phyloP scores from a whole-genome alignment of 2,888 invertebrate genomes.

The Callosobruchus maculatus region DNA sequence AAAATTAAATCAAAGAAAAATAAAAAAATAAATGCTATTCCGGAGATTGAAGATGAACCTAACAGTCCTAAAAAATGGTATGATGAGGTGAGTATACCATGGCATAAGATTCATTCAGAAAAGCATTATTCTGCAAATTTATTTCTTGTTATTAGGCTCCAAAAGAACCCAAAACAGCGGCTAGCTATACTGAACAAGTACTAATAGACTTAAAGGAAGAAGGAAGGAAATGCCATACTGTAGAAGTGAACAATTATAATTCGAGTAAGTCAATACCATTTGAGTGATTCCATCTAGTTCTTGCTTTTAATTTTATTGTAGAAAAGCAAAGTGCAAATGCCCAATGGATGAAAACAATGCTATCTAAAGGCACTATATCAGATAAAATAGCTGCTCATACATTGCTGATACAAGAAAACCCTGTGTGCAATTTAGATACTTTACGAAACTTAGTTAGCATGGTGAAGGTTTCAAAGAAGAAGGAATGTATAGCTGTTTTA shows the following conservation, averaged over 20 bases:
- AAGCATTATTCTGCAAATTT: not conserved
- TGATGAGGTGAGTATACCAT: slow-evolving; percentile 51
- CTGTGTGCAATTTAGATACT: slow-evolving; percentile 71
- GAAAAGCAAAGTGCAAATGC: slow-evolving; percentile 57
- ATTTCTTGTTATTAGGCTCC: slow-evolving; percentile 46
- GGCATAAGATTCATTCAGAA: not conserved
- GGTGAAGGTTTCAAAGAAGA: slow-evolving; percentile 75
- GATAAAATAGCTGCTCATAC: slow-evolving; percentile 86
- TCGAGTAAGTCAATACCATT: slow-evolving; percentile 54
- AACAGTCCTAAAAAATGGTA: slow-evolving; percentile 59
- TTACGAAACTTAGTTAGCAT: slow-evolving; percentile 69
- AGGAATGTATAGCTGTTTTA: slow-evolving; percentile 65
- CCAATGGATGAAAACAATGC: slow-evolving; percentile 74
- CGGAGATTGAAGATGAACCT: slow-evolving; percentile 11
- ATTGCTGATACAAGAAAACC: slow-evolving; percentile 76
- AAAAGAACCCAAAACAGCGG: slow-evolving; percentile 50
- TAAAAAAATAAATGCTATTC: not conserved
- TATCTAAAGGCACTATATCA: slow-evolving; percentile 75
- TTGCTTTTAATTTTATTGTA: no score
- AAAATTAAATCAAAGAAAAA: slow-evolving; percentile 10
- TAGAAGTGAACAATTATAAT: slow-evolving; percentile 61
- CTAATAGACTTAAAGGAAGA: slow-evolving; percentile 60
- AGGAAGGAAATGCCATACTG: slow-evolving; percentile 63
- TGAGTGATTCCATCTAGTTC: slow-evolving; percentile 6
- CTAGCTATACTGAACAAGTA: slow-evolving; percentile 52